Evolutionary conservation across 2,113 vertebrate genomes (phyloP).

Genomic region (Pica pica): DNA sequence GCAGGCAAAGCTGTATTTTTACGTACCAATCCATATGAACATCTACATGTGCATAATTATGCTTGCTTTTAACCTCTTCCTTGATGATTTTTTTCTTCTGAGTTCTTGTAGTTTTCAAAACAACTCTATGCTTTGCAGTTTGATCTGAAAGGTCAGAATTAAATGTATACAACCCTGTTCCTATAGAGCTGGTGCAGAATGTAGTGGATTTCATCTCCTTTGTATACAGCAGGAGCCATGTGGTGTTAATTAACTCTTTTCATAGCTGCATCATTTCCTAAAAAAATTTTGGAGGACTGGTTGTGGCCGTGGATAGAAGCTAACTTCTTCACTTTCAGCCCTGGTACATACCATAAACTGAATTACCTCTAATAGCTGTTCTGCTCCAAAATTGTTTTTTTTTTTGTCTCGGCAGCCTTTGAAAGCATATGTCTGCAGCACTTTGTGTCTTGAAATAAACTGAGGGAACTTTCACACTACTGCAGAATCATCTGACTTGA

Average conservation of each 20-base stretch:
- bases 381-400: background rate
- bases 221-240: background rate
- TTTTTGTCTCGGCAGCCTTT: background rate
- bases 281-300: background rate
- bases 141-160: background rate
- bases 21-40: background rate
- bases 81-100: background rate
- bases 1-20: background rate
- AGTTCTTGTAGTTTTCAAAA: background rate
- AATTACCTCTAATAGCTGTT: background rate
- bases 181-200: background rate
- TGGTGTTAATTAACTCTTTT: background rate
- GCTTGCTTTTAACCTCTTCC: background rate
- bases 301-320: background rate
- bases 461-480: constrained; percentile 3
- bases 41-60: background rate
- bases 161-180: background rate
- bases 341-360: background rate
- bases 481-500: constrained; percentile 9
- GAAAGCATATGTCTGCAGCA: background rate
- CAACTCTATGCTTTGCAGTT: background rate
- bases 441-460: constrained; percentile 12
- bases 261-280: background rate
- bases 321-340: background rate
- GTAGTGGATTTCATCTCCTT: background rate